A percentile compares a stretch with the other conserved stretches of the same genome.
Evolutionary conservation across 2,888 invertebrate species (phyloP).

Genomic region (Plebejus anna): DNA sequence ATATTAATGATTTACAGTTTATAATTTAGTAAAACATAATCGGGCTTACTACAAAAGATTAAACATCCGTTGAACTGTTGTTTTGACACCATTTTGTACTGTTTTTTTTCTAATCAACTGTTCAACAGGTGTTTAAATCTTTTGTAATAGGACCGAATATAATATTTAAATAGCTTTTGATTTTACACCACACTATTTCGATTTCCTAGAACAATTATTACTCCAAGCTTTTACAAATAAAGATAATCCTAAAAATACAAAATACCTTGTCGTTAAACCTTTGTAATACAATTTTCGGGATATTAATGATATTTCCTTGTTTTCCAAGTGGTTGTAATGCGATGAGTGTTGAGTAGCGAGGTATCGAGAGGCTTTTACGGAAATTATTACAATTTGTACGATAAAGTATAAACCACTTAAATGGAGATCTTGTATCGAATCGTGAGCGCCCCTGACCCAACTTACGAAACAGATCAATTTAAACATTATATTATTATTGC

Average conservation of each 20-base stretch:
- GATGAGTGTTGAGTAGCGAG: background rate
- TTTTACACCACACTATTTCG: no score
- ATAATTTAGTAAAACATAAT: no score
- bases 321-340: background rate
- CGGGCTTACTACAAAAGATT: no score
- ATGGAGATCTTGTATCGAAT: background rate
- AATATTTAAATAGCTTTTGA: no score
- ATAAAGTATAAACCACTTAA: background rate
- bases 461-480: background rate
- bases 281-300: background rate
- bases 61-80: no score
- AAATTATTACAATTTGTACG: slow-evolving; percentile 17
- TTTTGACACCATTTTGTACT: no score
- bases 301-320: background rate
- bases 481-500: no score
- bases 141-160: no score
- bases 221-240: background rate
- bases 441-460: background rate
- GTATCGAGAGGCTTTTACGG: slow-evolving; percentile 6
- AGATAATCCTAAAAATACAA: background rate
- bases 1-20: no score
- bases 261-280: background rate
- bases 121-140: no score
- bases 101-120: no score
- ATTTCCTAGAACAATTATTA: no score